Percentiles rank a stretch among this genome's conserved stretches.
Conservation (phyloP, 2,888 invertebrate genomes). For the Nematopogon swammerdamellus region DNA sequence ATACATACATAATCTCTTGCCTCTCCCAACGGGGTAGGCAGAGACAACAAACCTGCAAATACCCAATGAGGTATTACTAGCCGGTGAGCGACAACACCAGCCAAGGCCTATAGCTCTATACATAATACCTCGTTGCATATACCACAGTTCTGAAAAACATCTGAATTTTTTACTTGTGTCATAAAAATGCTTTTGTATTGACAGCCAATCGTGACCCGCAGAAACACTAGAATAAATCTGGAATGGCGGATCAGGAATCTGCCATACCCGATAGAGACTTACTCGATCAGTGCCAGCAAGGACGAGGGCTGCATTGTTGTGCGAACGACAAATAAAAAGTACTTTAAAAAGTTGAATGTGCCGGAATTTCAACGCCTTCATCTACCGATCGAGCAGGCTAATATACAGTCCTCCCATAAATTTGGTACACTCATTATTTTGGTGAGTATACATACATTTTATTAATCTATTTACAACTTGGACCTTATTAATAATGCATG, state of each 20-base stretch:
- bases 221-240: slow-evolving; percentile 69
- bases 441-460: slow-evolving; percentile 52
- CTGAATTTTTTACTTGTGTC: too few species aligned
- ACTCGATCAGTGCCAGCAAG: slow-evolving; percentile 63
- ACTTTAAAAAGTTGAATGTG: slow-evolving; percentile 68
- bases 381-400: slow-evolving; percentile 58
- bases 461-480: slow-evolving; percentile 2
- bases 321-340: slow-evolving; percentile 77
- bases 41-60: too few species aligned
- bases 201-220: slow-evolving; percentile 65
- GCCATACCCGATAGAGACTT: slow-evolving; percentile 68
- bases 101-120: too few species aligned
- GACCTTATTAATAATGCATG: background rate
- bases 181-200: slow-evolving; percentile 18
- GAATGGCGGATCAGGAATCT: slow-evolving; percentile 84
- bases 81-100: too few species aligned
- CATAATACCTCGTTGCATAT: too few species aligned
- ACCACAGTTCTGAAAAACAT: too few species aligned
- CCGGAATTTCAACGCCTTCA: slow-evolving; percentile 69
- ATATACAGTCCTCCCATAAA: slow-evolving; percentile 66
- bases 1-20: too few species aligned
- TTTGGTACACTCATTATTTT: slow-evolving; percentile 75
- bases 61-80: too few species aligned
- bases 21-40: too few species aligned
- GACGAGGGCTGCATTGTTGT: slow-evolving; percentile 64